phyloP scores from a whole-genome alignment of 2,888 invertebrate genomes.

The Charanyca ferruginea region DNA sequence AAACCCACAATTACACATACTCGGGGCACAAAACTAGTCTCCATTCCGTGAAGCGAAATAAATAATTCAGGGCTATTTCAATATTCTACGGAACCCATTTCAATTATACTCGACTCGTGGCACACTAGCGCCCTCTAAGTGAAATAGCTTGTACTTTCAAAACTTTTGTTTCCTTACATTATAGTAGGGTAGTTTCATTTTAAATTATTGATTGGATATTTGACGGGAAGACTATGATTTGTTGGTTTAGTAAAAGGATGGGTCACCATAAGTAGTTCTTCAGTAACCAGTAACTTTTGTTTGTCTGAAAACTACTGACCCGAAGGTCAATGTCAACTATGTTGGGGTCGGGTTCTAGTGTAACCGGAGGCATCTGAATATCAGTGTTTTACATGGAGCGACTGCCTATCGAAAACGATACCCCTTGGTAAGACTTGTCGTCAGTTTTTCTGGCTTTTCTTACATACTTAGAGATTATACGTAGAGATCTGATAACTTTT shows the following conservation, averaged over 20 bases:
- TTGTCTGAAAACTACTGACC: too few relatives aligned
- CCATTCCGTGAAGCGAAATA: slow-evolving; percentile 26
- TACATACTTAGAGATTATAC: too few relatives aligned
- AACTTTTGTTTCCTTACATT: slow-evolving; percentile 49
- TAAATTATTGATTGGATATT: slow-evolving; percentile 42
- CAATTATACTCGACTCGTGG: slow-evolving; percentile 52
- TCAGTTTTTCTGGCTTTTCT: too few relatives aligned
- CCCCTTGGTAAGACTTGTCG: too few relatives aligned
- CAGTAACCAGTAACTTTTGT: too few relatives aligned
- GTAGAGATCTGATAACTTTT: too few relatives aligned
- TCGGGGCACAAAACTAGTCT: slow-evolving; percentile 25
- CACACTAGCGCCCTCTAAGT: slow-evolving; percentile 54
- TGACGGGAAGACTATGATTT: slow-evolving; percentile 7
- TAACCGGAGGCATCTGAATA: too few relatives aligned
- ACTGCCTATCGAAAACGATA: too few relatives aligned
- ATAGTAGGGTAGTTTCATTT: slow-evolving; percentile 28
- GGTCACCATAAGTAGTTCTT: neutral
- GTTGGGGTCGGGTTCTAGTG: too few relatives aligned
- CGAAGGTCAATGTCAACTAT: too few relatives aligned
- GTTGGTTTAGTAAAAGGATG: neutral
- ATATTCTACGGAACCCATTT: slow-evolving; percentile 58
- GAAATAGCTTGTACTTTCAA: slow-evolving; percentile 57
- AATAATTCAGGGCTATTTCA: slow-evolving; percentile 52
- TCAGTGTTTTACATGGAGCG: too few relatives aligned
- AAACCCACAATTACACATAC: slow-evolving; percentile 11